phyloP scores from a whole-genome alignment of 2,797 vertebrate species.

The Saxicola maurus region DNA sequence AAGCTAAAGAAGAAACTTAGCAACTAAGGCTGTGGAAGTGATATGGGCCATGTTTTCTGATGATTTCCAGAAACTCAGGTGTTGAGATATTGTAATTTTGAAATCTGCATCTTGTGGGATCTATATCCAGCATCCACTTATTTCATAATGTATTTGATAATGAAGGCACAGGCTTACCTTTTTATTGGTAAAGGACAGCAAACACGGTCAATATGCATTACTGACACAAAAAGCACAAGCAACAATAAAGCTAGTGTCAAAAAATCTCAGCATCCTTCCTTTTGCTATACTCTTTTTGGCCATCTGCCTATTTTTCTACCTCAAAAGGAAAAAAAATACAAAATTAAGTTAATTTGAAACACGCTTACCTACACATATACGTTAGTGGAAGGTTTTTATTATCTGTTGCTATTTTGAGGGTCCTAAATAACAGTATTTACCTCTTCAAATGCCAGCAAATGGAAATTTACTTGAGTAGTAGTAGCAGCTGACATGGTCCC shows the following conservation, averaged over 20 bases:
- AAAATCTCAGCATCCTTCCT: conserved; percentile 13
- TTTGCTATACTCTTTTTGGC: conserved; percentile 50
- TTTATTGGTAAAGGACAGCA: conserved; percentile 48
- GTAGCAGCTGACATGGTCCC: conserved; percentile 70
- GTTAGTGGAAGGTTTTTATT: conserved; percentile 36
- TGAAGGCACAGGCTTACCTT: conserved; percentile 68
- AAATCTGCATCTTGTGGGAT: conserved; percentile 43
- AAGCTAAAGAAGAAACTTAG: conserved; percentile 22
- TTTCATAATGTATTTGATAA: conserved; percentile 51
- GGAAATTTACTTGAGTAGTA: conserved; percentile 34
- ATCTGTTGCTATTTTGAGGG: conserved; percentile 46
- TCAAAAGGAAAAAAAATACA: conserved; percentile 52
- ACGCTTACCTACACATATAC: conserved; percentile 6
- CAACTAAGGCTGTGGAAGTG: conserved; percentile 17
- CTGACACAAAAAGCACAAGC: conserved; percentile 44
- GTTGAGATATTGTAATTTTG: conserved; percentile 11
- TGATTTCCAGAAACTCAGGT: conserved; percentile 44
- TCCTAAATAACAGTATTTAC: conserved; percentile 25
- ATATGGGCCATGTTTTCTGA: conserved; percentile 16
- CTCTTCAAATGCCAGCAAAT: conserved; percentile 65
- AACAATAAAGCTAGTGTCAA: conserved; percentile 30
- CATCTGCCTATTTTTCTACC: conserved; percentile 47
- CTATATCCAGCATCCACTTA: conserved; percentile 42
- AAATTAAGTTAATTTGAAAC: conserved; percentile 30
- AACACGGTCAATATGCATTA: conserved; percentile 45